These are phyloP conservation scores for Athalia rosae DNA, from an alignment of 2,888 invertebrate genomes.

Conservation along the genomic window DNA sequence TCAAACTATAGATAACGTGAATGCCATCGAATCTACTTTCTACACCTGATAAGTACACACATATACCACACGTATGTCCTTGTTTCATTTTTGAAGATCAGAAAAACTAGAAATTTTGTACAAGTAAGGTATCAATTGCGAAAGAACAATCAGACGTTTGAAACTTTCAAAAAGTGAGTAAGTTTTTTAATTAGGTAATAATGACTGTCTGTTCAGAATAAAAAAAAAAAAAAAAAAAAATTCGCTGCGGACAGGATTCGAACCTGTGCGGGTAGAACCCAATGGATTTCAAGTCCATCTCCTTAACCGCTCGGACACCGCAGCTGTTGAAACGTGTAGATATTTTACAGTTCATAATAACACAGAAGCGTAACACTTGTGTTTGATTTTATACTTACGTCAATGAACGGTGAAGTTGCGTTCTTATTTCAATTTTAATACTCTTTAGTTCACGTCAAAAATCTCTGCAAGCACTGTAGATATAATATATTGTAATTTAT, in stretches of 20 bases:
- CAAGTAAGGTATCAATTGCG: too few relatives aligned
- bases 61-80: too few relatives aligned
- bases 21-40: too few relatives aligned
- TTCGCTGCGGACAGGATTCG: constrained; percentile 73
- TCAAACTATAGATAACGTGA: too few relatives aligned
- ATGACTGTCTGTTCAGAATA: background rate
- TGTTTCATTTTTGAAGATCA: too few relatives aligned
- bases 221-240: constrained; percentile 59
- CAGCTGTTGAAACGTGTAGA: constrained; percentile 59
- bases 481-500: too few relatives aligned
- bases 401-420: background rate
- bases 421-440: background rate
- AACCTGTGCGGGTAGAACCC: constrained; percentile 73
- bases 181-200: too few relatives aligned
- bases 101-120: too few relatives aligned
- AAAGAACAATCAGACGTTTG: too few relatives aligned
- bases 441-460: background rate
- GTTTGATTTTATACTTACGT: background rate
- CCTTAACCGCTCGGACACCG: constrained; percentile 74
- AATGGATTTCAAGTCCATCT: constrained; percentile 74
- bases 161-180: too few relatives aligned
- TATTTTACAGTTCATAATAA: constrained; percentile 18
- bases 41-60: too few relatives aligned
- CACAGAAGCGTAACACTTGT: background rate
- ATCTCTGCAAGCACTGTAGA: too few relatives aligned